Percentiles rank a stretch among this genome's conserved stretches.
Conservation (phyloP, 2,797 vertebrate species). For the Anguilla anguilla region DNA sequence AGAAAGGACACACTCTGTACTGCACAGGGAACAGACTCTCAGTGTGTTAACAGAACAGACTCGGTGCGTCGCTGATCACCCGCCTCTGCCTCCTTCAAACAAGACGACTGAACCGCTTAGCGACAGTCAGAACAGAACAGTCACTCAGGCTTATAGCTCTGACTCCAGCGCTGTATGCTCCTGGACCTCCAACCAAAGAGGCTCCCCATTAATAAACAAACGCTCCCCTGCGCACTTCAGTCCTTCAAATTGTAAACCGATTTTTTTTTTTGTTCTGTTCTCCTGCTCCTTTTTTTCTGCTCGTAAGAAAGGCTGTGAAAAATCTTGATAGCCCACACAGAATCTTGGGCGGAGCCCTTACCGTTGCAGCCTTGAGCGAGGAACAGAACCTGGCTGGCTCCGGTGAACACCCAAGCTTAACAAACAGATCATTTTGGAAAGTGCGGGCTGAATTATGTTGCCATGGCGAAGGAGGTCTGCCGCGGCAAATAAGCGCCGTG, state of each 20-base stretch:
- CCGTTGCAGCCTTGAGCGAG: neutral
- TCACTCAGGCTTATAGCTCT: conserved; percentile 55
- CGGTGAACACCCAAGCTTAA: neutral
- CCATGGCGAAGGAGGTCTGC: neutral
- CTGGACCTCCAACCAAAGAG: conserved; percentile 47
- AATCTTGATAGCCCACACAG: too few relatives aligned
- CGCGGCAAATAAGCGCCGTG: neutral
- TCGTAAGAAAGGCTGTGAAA: neutral
- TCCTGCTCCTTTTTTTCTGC: neutral
- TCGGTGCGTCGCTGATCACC: neutral
- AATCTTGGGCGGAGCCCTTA: neutral
- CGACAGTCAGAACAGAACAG: conserved; percentile 65
- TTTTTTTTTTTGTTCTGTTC: neutral
- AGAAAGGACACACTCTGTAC: conserved; percentile 16
- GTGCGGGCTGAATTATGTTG: neutral
- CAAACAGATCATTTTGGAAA: neutral
- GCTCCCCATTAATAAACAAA: conserved; percentile 1
- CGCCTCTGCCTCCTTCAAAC: conserved; percentile 40
- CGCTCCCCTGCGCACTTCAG: neutral
- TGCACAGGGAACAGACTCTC: conserved; percentile 10
- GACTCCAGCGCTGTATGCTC: conserved; percentile 55
- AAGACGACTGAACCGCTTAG: conserved; percentile 67
- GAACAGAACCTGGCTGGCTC: neutral
- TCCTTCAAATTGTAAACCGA: neutral
- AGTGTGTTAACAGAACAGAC: neutral